A percentile compares a stretch with the other conserved stretches of the same genome.
Conservation (phyloP, 2,888 invertebrate genomes). For the Uloborus plumipes region DNA sequence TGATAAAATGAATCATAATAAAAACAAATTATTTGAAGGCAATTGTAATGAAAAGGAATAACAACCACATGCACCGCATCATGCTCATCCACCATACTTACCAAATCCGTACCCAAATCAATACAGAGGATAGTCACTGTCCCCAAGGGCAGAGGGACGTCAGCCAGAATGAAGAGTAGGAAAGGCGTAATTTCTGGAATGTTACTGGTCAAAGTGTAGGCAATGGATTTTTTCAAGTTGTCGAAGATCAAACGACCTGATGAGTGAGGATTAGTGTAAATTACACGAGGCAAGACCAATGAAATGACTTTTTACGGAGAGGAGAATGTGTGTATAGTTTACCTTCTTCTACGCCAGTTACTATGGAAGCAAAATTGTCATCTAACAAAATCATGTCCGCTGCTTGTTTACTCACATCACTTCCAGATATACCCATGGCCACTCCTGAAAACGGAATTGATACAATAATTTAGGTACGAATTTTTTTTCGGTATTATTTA, state of each 20-base stretch:
- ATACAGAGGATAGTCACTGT: constrained; percentile 75
- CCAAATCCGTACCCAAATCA: constrained; percentile 75
- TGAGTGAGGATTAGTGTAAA: not conserved
- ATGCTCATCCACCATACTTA: constrained; percentile 65
- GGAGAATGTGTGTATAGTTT: not conserved
- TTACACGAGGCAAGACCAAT: too few species aligned
- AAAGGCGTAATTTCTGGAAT: constrained; percentile 75
- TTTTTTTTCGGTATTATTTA: too few species aligned
- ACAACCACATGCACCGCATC: constrained; percentile 12
- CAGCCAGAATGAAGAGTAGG: constrained; percentile 73
- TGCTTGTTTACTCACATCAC: constrained; percentile 90
- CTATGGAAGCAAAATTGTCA: constrained; percentile 99
- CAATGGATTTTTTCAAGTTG: constrained; percentile 76
- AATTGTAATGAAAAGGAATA: too few species aligned
- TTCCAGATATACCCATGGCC: constrained; percentile 84
- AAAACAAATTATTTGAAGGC: too few species aligned
- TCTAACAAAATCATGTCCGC: constrained; percentile 99
- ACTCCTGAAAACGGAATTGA: constrained; percentile 73
- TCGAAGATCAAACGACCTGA: constrained; percentile 75
- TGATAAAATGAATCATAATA: too few species aligned
- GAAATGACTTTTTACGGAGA: too few species aligned
- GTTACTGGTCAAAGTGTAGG: constrained; percentile 75
- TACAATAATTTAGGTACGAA: not conserved
- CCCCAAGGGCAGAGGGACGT: constrained; percentile 74
- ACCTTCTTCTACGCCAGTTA: constrained; percentile 84